Evolutionary conservation across 2,113 vertebrate genomes (phyloP).

Genomic region (Megaleporinus macrocephalus): DNA sequence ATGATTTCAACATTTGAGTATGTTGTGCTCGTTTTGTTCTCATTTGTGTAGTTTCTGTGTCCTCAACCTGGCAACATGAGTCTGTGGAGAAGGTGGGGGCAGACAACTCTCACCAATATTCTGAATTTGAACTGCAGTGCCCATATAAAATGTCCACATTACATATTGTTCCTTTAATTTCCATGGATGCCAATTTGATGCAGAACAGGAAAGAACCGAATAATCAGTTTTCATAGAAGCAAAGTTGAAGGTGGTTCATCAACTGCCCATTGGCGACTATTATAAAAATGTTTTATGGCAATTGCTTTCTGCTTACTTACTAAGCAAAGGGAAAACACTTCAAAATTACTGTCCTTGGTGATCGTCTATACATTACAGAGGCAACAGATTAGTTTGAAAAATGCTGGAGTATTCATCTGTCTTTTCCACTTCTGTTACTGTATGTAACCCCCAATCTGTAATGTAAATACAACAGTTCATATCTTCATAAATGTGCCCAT

Average conservation of each 20-base stretch:
- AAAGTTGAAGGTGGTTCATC: not conserved
- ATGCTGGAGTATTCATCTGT: not conserved
- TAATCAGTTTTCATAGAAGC: not conserved
- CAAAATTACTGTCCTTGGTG: not conserved
- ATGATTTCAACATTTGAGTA: too few relatives aligned
- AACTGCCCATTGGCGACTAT: not conserved
- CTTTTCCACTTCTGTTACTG: constrained; percentile 33
- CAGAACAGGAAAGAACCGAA: not conserved
- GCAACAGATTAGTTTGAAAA: not conserved
- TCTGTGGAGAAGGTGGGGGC: too few relatives aligned
- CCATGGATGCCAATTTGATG: not conserved
- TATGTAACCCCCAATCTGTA: constrained; percentile 36
- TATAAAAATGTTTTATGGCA: not conserved
- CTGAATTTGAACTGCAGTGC: too few relatives aligned
- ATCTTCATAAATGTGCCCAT: constrained; percentile 34
- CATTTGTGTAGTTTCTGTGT: too few relatives aligned
- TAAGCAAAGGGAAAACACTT: too few relatives aligned
- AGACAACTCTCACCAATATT: too few relatives aligned
- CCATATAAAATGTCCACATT: too few relatives aligned
- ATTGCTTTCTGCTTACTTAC: too few relatives aligned
- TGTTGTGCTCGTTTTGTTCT: too few relatives aligned
- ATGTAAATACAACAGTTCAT: constrained; percentile 25
- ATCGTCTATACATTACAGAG: not conserved
- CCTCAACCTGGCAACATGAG: too few relatives aligned
- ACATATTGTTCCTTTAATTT: not conserved